Conservation (phyloP, 2,888 invertebrate species). For the Mesopsocus fuscifrons region DNA sequence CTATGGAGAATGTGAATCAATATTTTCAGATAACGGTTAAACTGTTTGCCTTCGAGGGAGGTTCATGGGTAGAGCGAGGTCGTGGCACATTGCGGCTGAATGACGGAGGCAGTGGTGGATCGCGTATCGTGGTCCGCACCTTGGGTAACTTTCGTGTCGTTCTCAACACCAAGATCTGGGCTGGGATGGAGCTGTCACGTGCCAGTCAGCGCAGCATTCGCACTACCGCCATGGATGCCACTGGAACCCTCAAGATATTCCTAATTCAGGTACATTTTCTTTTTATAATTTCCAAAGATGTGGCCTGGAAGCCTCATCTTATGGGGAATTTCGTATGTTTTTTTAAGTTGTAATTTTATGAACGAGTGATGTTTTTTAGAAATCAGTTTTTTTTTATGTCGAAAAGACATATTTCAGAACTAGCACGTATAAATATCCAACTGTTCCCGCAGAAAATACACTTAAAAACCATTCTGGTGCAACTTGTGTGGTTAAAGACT, state of each 20-base stretch:
- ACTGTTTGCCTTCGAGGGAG: slow-evolving; percentile 70
- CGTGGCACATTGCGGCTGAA: slow-evolving; percentile 76
- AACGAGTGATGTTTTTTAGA: slow-evolving; percentile 2
- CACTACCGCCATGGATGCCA: slow-evolving; percentile 69
- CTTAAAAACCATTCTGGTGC: no score
- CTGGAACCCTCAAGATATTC: slow-evolving; percentile 68
- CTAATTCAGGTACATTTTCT: slow-evolving; percentile 48
- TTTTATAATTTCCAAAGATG: background rate
- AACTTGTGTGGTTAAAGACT: no score
- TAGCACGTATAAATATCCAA: no score
- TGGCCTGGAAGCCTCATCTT: background rate
- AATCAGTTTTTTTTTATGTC: slow-evolving; percentile 1
- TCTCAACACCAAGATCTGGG: slow-evolving; percentile 85
- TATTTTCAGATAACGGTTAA: slow-evolving; percentile 52
- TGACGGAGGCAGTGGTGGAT: slow-evolving; percentile 38
- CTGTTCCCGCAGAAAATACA: no score
- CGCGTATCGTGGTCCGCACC: slow-evolving; percentile 71
- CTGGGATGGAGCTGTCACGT: slow-evolving; percentile 77
- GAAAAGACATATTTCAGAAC: no score
- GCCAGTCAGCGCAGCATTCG: slow-evolving; percentile 74
- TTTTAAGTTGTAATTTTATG: slow-evolving; percentile 8
- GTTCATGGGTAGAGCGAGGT: slow-evolving; percentile 78
- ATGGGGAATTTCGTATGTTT: slow-evolving; percentile 1
- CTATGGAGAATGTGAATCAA: no score
- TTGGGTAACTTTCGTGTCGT: slow-evolving; percentile 76